Conservation (phyloP, 2,888 invertebrate species). For the Acrocera orbiculus region DNA sequence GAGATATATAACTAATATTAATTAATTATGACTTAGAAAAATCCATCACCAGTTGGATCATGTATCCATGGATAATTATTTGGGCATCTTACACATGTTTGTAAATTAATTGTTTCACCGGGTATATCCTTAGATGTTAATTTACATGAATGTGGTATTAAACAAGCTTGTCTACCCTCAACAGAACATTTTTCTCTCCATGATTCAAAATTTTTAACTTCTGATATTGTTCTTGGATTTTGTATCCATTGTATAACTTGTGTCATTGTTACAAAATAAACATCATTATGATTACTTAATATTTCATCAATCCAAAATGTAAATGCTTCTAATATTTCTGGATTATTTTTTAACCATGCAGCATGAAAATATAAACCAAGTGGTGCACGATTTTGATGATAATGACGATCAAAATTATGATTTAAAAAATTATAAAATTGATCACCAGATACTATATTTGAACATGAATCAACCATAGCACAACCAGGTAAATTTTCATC, state of each 20-base stretch:
- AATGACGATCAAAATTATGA: slow-evolving; percentile 85
- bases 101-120: slow-evolving; percentile 83
- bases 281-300: slow-evolving; percentile 67
- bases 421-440: slow-evolving; percentile 89
- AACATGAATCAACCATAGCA: slow-evolving; percentile 90
- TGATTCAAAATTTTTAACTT: slow-evolving; percentile 81
- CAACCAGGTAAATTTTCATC: slow-evolving; percentile 82
- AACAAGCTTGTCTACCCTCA: slow-evolving; percentile 66
- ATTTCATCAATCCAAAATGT: slow-evolving; percentile 86
- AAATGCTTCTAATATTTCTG: slow-evolving; percentile 82
- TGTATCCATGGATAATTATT: slow-evolving; percentile 90
- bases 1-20: slow-evolving; percentile 5
- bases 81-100: slow-evolving; percentile 84
- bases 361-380: slow-evolving; percentile 85
- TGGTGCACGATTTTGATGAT: slow-evolving; percentile 77
- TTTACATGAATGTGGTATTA: slow-evolving; percentile 82
- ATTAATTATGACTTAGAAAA: slow-evolving; percentile 49
- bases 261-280: slow-evolving; percentile 92
- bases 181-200: slow-evolving; percentile 88
- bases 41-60: slow-evolving; percentile 57
- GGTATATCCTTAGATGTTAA: slow-evolving; percentile 83
- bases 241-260: slow-evolving; percentile 93
- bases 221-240: slow-evolving; percentile 66
- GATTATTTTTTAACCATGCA: slow-evolving; percentile 83
- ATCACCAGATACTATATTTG: slow-evolving; percentile 78